Evolutionary conservation across 1,140 invertebrate species (phyloP).

Genomic region (Sitodiplosis mosellana): DNA sequence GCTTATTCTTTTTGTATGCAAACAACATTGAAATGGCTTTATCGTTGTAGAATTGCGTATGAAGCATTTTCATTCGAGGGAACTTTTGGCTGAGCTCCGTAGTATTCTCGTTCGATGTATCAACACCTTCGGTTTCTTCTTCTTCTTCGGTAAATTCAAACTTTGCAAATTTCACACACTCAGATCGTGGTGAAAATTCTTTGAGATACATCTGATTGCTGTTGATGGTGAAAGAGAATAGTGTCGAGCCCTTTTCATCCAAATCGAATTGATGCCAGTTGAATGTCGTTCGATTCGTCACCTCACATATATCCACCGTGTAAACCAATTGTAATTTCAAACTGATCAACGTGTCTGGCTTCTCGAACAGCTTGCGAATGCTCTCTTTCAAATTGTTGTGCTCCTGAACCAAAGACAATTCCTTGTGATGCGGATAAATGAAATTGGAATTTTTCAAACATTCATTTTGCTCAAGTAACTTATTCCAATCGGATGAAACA

Average conservation of each 20-base stretch:
- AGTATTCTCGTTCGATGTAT: conserved; percentile 11
- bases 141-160: conserved; percentile 17
- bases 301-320: conserved; percentile 28
- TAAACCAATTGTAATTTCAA: conserved; percentile 35
- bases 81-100: conserved; percentile 19
- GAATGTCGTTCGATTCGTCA: conserved; percentile 10
- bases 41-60: conserved; percentile 66
- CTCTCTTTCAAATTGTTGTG: conserved; percentile 48
- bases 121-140: conserved; percentile 21
- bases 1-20: conserved; percentile 31
- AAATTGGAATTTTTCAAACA: conserved; percentile 46
- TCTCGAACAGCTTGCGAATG: conserved; percentile 49
- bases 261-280: conserved; percentile 16
- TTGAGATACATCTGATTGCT: conserved; percentile 16
- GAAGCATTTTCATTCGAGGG: conserved; percentile 28
- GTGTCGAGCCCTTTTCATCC: conserved; percentile 9
- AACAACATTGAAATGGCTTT: conserved; percentile 58
- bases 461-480: conserved; percentile 52
- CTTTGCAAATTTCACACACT: conserved; percentile 11
- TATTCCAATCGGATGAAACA: conserved; percentile 53
- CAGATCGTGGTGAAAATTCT: conserved; percentile 11
- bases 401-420: conserved; percentile 67
- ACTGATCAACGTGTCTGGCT: conserved; percentile 42
- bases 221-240: conserved; percentile 17
- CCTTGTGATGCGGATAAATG: conserved; percentile 54